These are phyloP conservation scores for Philonicus albiceps DNA, from an alignment of 2,888 invertebrate genomes.

Conservation along the genomic window DNA sequence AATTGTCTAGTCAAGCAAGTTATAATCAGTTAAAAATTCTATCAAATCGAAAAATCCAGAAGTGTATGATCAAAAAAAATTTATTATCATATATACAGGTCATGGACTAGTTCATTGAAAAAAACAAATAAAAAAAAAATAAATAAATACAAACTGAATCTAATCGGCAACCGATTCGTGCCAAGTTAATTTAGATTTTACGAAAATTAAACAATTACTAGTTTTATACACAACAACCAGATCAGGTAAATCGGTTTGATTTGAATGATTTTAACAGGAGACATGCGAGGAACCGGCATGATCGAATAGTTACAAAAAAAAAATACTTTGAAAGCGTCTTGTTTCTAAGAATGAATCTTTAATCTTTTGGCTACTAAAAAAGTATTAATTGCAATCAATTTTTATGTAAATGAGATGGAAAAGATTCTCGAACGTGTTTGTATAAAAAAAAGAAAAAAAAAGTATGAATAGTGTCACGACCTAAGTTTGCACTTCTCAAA, in stretches of 20 bases:
- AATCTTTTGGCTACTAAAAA: background rate
- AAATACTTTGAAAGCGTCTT: background rate
- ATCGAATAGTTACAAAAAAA: background rate
- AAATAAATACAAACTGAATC: background rate
- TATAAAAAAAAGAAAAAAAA: background rate
- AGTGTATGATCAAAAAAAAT: background rate
- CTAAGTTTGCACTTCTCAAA: background rate
- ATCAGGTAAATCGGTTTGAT: background rate
- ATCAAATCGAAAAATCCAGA: conserved; percentile 10
- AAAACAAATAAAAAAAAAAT: background rate
- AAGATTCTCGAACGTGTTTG: background rate
- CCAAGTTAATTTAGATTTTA: background rate
- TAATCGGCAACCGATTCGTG: background rate
- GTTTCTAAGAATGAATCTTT: background rate
- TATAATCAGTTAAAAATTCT: background rate
- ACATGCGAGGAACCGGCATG: background rate
- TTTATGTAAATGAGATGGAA: background rate
- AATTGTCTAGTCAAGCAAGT: background rate
- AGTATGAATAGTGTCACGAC: background rate
- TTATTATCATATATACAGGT: background rate
- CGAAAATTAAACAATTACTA: background rate
- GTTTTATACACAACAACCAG: background rate
- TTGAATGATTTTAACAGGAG: background rate
- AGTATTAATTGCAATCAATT: background rate
- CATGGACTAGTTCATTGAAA: background rate